phyloP scores from a whole-genome alignment of 2,888 invertebrate species.

The Lepetodrilus schrolli region DNA sequence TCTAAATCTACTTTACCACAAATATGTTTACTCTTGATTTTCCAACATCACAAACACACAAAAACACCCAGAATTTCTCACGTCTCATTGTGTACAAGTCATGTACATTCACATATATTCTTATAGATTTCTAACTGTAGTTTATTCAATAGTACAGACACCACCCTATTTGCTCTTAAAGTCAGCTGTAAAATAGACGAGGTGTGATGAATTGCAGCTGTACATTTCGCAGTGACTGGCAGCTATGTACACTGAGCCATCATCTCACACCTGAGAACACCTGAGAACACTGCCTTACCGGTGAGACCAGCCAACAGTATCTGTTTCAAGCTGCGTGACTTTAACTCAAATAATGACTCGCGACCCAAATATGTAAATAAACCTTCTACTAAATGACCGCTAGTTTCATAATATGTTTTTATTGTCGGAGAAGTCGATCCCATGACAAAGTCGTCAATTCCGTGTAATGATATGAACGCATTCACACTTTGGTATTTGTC shows the following conservation, averaged over 20 bases:
- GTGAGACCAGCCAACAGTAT: not conserved
- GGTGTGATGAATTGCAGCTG: too few species aligned
- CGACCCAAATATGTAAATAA: not conserved
- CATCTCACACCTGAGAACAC: not conserved
- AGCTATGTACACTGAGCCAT: not conserved
- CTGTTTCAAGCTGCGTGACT: slow-evolving; percentile 2
- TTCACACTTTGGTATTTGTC: not conserved
- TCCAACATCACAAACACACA: too few species aligned
- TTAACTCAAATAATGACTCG: not conserved
- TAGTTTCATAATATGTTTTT: not conserved
- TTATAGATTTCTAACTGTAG: not conserved
- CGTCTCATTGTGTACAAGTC: not conserved
- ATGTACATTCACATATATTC: not conserved
- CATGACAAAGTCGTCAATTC: not conserved
- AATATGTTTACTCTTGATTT: too few species aligned
- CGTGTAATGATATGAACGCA: not conserved
- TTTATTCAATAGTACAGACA: too few species aligned
- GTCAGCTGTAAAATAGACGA: too few species aligned
- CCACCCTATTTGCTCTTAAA: too few species aligned
- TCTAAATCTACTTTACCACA: too few species aligned
- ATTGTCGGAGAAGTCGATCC: not conserved
- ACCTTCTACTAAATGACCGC: not conserved
- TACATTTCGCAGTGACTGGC: not conserved
- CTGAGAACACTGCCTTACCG: not conserved
- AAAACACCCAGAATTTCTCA: not conserved